Percentiles rank a stretch among this genome's conserved stretches.
phyloP scores from a whole-genome alignment of 2,797 vertebrate genomes.

The Carcharodon carcharias region DNA sequence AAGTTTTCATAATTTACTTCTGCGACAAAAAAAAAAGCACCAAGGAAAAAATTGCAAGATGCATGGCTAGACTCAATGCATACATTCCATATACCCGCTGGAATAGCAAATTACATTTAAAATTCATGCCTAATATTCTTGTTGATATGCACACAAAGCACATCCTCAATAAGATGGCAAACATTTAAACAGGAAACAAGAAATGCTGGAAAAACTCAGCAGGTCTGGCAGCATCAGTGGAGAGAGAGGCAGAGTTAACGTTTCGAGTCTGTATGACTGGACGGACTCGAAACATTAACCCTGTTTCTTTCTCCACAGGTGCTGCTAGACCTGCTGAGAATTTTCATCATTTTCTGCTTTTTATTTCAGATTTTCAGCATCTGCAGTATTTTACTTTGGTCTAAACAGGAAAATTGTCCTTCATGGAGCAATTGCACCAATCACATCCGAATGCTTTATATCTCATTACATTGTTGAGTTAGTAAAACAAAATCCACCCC shows the following conservation, averaged over 20 bases:
- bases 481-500: background rate
- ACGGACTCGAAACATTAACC: no score
- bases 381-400: no score
- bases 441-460: background rate
- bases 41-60: background rate
- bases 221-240: no score
- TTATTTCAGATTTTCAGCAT: no score
- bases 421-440: background rate
- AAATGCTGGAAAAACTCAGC: no score
- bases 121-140: background rate
- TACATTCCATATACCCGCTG: background rate
- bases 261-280: no score
- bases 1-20: background rate
- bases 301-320: no score
- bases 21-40: background rate
- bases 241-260: no score
- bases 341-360: no score
- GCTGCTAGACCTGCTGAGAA: no score
- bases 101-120: background rate
- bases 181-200: background rate
- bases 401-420: background rate
- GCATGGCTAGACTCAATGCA: background rate
- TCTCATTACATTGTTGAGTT: background rate
- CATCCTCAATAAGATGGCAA: background rate
- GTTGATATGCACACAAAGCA: background rate